Evolutionary conservation across 2,797 vertebrate species (phyloP), one percentile per base, ranked within the genome.

Genomic region (Thamnophis elegans): DNA sequence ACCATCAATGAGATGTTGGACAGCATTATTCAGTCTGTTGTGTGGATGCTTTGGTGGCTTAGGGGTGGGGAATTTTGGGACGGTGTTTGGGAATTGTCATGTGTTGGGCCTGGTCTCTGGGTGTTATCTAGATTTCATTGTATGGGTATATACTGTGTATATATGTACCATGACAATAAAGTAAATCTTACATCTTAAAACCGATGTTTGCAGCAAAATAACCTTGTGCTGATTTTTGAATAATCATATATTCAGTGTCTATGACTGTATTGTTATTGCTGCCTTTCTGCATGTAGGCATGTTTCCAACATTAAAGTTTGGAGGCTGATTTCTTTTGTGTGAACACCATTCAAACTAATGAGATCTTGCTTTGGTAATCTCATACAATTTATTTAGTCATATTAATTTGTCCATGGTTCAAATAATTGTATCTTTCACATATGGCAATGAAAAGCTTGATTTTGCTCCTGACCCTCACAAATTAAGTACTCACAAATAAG

Each of bases 381-480:
- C 65, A 22, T 78, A 32, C 82, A 89, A 85, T 51, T 8, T 8
- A 4, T 32, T 56, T 11, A 16, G 55, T 92, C 28, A 9, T 73
- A 13, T 25, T 54, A 14, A 3, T 58, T 93, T 55, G 65, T 90
- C 47, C 54, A n/a, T 25, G 18, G 5, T 54, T 62, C 62, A 90
- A 60, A 36, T 87, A n/a, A 54, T 89, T 55, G 89, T 22, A 51
- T 60, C 86, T 0, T 0, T 85, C 89, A 86, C 32, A 89, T 25
- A 90, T 32, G 28, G 73, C 88, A 85, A 89, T 90, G 89, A 0
- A 58, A 12, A 42, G 42, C 82, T 85, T 91, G 51, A 54, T 93
- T 90, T 91, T 93, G 91, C 87, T 88, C 92, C 91, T 91, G 87
- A 42, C 36, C 73, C 25, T 95, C 92, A 93, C 85, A 54, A 87